Evolutionary conservation across 2,113 vertebrate genomes (phyloP), one percentile per base, ranked within the genome.

Genomic region (Pluvianellus socialis): DNA sequence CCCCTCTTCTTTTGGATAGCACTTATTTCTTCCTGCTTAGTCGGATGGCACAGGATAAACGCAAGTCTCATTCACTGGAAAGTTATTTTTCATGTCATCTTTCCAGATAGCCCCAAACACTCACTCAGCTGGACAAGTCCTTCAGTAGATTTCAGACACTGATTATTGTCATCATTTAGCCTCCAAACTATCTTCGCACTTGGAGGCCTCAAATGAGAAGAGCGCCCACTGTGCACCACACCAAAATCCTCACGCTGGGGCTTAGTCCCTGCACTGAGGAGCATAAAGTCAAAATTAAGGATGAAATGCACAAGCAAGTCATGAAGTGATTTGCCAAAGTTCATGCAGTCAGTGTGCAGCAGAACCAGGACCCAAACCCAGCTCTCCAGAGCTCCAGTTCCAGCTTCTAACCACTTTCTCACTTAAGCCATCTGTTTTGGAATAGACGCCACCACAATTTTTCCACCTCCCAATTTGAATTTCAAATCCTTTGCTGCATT

Each of bases 261-360:
- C 14, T 53, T n/a, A 42, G 33, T 65, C 19, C 40, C 32, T 70
- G 28, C 35, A 50, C 20, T 42, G 53, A 70, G 35, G 30, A 66
- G 26, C 17, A 85, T 40, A 30, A 53, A 90, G 20, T 49, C 13
- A 84, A 53, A 92, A 81, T 15, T 15, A 80, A 81, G 76, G 21
- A 45, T 44, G 20, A 91, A 79, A 62, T 33, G 24, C 18, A 45
- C 3, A 14, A 67, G 30, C 2, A 10, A 74, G 35, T 32, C 62
- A 66, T 35, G 47, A 88, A 88, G 56, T 2, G 7, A 81, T 44
- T 70, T 79, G 50, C 50, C 79, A 18, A 65, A 47, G 50, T n/a
- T 75, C 42, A 79, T 0, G 0, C 8, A 62, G 47, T 12, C 79
- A 63, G 4, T 0, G 19, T 30, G 4, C 44, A 70, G 65, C 45